phyloP scores from a whole-genome alignment of 1,140 invertebrate species.

The Meloidogyne exigua region DNA sequence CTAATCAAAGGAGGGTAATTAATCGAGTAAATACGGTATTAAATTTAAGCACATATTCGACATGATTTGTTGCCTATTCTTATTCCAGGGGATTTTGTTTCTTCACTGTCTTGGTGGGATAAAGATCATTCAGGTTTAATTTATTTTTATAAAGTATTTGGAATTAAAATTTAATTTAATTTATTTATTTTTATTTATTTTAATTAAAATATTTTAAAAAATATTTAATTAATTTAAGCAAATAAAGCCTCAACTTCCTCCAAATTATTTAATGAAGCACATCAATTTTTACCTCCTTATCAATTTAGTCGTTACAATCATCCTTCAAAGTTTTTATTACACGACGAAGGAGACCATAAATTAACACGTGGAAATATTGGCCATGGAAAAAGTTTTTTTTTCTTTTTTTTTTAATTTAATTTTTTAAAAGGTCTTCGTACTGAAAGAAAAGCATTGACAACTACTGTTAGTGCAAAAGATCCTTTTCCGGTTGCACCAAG shows the following conservation, averaged over 20 bases:
- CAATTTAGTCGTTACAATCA: constrained; percentile 52
- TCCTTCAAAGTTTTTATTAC: constrained; percentile 26
- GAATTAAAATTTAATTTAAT: too few relatives aligned
- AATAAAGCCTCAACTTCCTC: not conserved
- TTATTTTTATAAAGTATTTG: not conserved
- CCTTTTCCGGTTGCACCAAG: constrained; percentile 47
- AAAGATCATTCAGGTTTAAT: not conserved
- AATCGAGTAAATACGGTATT: not conserved
- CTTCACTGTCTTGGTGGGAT: constrained; percentile 47
- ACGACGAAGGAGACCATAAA: constrained; percentile 19
- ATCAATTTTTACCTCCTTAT: constrained; percentile 55
- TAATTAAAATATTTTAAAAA: not conserved
- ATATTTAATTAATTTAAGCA: constrained; percentile 20
- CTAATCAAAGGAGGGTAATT: too few relatives aligned
- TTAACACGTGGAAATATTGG: constrained; percentile 24
- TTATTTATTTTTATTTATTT: not conserved
- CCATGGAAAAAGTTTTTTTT: constrained; percentile 50
- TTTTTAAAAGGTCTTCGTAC: constrained; percentile 51
- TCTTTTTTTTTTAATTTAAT: not conserved
- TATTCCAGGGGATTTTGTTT: constrained; percentile 44
- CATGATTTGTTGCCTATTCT: constrained; percentile 48
- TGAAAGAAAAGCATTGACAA: constrained; percentile 59
- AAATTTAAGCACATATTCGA: constrained; percentile 25
- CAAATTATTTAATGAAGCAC: constrained; percentile 10
- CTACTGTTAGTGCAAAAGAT: constrained; percentile 54